These are phyloP conservation scores for Mystacornis crossleyi DNA, from an alignment of 2,113 vertebrate genomes.

Conservation along the genomic window DNA sequence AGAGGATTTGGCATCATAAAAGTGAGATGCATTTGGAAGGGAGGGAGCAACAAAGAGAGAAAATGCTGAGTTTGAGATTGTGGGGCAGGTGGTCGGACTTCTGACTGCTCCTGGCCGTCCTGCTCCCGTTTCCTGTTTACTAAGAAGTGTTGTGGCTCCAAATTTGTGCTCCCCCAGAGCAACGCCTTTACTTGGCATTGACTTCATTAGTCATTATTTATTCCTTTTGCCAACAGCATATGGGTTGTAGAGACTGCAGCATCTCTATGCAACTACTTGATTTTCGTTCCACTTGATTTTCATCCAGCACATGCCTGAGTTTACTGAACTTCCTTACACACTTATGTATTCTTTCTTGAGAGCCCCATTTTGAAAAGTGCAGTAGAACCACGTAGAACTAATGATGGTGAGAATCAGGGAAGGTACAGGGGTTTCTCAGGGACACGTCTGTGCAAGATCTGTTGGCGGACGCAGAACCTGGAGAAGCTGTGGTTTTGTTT, in stretches of 20 bases:
- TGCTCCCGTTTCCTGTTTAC: not conserved
- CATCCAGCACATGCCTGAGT: not conserved
- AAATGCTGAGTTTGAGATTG: not conserved
- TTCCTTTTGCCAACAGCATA: not conserved
- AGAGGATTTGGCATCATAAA: not conserved
- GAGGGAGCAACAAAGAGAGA: not conserved
- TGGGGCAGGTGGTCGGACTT: not conserved
- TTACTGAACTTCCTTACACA: not conserved
- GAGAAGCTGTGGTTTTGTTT: not conserved
- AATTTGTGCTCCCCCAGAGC: not conserved
- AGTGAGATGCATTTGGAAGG: not conserved
- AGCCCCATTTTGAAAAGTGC: not conserved
- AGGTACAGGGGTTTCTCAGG: not conserved
- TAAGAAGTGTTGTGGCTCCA: not conserved
- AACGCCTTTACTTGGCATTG: not conserved
- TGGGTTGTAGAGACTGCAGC: not conserved
- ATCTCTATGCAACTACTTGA: not conserved
- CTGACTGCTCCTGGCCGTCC: not conserved
- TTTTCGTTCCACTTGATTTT: not conserved
- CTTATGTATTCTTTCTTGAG: not conserved
- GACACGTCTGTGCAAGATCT: not conserved
- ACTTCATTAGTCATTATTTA: not conserved
- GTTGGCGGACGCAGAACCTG: not conserved
- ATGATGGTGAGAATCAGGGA: not conserved
- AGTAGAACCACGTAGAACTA: not conserved